Evolutionary conservation across 23 tunicate species (phyloP), one percentile per base, ranked within the genome.

Genomic region (Aplidium turbinatum): DNA sequence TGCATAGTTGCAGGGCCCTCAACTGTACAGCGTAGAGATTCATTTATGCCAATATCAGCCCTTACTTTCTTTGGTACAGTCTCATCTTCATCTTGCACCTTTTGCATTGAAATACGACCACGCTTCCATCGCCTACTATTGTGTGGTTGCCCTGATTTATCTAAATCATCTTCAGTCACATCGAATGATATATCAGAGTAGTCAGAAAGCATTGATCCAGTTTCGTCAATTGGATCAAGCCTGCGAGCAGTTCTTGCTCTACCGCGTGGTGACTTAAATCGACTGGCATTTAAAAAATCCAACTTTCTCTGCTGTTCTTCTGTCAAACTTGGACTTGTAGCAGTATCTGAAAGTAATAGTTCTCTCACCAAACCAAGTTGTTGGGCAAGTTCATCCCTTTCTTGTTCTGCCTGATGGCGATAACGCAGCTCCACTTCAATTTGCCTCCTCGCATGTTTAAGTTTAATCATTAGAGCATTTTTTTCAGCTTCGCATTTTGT

Each of bases 271-370:
- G 87, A 81, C 35, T 75, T 79, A 40, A 71, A 81, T 36, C 79
- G 72, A 61, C 79, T 84, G 38, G 91, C 57, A 38, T 91, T 84
- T 0, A 91, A 73, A 76, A 91, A 91, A 38, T 91, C 97, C 31
- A 91, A 78, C 45, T 91, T 91, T 73, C 75, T 73, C 36, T 84
- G 97, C 70, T 91, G 97, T 68, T 91, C 97, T 40, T 91, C 97
- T 79, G 85, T 91, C 1, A 84, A 56, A 38, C 70, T 73, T 26
- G 70, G 57, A 53, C 74, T 53, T 35, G 75, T 56, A 22, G 82
- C 32, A 40, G 62, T 38, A 50, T 91, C 97, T 46, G 70, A 79
- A 26, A 80, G 78, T 48, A 91, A 57, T 30, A 91, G 68, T 21
- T 91, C 97, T 21, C 97, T 78, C 31, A 91, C 97, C 55, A 91